Evolutionary conservation across 30 jellyfish, hydroid and myxozoan species (phyloP).

Genomic region (Aurelia sp.): DNA sequence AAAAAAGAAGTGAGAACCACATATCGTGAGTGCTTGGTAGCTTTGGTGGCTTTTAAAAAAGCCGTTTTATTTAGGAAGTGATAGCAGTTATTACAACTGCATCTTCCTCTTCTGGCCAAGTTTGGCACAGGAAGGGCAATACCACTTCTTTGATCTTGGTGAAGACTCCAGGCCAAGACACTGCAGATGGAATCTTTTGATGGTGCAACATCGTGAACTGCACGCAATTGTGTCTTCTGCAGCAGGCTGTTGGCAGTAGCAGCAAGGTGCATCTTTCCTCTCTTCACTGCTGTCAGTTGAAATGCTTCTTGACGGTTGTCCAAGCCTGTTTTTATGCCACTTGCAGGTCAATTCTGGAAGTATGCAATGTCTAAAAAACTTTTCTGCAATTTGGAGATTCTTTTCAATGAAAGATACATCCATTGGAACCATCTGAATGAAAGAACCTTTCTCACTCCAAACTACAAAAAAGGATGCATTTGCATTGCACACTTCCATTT

Average conservation of each 20-base stretch:
- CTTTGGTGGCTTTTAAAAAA: not conserved
- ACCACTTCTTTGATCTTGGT: not conserved
- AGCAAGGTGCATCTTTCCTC: not conserved
- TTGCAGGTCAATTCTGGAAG: not conserved
- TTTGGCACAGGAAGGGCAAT: conserved; percentile 1
- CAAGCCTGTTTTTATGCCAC: not conserved
- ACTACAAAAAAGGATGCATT: not conserved
- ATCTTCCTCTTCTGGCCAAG: not conserved
- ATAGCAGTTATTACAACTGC: not conserved
- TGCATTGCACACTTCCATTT: not conserved
- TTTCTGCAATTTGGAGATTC: no score
- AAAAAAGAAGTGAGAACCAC: no score
- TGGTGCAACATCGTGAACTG: not conserved
- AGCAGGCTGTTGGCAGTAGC: not conserved
- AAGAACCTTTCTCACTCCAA: not conserved
- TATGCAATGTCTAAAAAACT: not conserved
- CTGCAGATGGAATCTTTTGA: not conserved
- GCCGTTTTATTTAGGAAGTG: not conserved
- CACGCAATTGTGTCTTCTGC: not conserved
- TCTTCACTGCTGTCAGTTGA: not conserved
- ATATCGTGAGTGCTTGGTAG: not conserved
- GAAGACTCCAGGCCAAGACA: not conserved
- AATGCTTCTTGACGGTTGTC: not conserved
- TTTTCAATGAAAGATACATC: not conserved
- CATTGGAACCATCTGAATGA: not conserved